phyloP scores from a whole-genome alignment of 2,113 vertebrate species.

The Menidia beryllina region DNA sequence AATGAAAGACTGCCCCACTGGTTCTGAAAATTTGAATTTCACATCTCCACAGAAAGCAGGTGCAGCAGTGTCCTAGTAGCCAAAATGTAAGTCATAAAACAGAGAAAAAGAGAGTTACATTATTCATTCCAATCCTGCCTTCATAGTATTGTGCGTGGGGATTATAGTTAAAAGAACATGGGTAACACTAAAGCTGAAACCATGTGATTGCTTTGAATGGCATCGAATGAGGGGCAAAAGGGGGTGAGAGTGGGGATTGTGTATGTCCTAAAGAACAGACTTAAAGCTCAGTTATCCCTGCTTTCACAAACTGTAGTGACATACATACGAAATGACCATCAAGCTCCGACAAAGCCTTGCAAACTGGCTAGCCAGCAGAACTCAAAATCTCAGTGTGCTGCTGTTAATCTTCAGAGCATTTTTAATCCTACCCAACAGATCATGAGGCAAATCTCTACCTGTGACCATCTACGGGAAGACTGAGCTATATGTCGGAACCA shows the following conservation, averaged over 20 bases:
- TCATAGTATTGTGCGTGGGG: constrained; percentile 48
- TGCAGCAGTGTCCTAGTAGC: constrained; percentile 3
- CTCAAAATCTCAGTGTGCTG: background rate
- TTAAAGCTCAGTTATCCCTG: constrained; percentile 53
- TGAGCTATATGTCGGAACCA: constrained; percentile 26
- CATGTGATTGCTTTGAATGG: constrained; percentile 61
- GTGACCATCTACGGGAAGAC: constrained; percentile 15
- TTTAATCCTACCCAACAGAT: constrained; percentile 20
- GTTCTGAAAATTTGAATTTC: constrained; percentile 44
- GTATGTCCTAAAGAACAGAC: constrained; percentile 17
- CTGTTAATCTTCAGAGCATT: constrained; percentile 3
- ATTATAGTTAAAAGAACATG: constrained; percentile 69
- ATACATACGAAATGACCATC: constrained; percentile 36
- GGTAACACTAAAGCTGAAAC: constrained; percentile 53
- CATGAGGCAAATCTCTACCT: constrained; percentile 25
- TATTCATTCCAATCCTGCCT: constrained; percentile 49
- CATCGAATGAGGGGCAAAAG: constrained; percentile 5
- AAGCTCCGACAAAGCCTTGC: constrained; percentile 24
- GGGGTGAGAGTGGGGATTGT: background rate
- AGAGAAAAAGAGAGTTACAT: constrained; percentile 23
- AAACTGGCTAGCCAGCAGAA: constrained; percentile 11
- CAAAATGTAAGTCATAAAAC: constrained; percentile 3
- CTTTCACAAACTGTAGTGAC: constrained; percentile 31
- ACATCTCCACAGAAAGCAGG: constrained; percentile 37
- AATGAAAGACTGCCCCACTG: constrained; percentile 53